Evolutionary conservation across 2,888 invertebrate genomes (phyloP).

Genomic region (Rambutsinella grinnellia): DNA sequence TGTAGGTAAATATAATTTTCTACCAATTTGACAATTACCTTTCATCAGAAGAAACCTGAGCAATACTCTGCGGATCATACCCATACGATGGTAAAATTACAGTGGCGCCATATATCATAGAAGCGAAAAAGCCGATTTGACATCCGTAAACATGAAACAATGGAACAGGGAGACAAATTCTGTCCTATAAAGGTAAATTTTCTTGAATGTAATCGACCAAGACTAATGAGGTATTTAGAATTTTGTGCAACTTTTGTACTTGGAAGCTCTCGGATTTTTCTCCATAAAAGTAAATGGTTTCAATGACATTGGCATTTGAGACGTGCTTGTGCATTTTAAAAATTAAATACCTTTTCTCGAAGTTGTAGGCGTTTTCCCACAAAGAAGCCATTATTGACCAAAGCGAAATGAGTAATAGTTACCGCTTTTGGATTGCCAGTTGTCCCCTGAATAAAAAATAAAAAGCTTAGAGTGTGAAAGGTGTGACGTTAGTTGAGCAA

Average conservation of each 20-base stretch:
- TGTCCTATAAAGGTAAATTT: slow-evolving; percentile 49
- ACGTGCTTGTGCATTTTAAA: too few relatives aligned
- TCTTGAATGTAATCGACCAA: background rate
- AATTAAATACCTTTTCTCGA: slow-evolving; percentile 70
- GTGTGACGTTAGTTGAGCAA: too few relatives aligned
- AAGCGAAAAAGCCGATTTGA: slow-evolving; percentile 74
- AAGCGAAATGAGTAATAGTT: slow-evolving; percentile 71
- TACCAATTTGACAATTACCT: too few relatives aligned
- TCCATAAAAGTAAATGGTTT: too few relatives aligned
- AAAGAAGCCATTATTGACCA: slow-evolving; percentile 72
- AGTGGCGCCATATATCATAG: slow-evolving; percentile 75
- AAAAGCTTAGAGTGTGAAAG: too few relatives aligned
- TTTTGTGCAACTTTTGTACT: slow-evolving; percentile 66
- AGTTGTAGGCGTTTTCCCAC: slow-evolving; percentile 73
- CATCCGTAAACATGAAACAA: slow-evolving; percentile 88
- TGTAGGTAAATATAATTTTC: too few relatives aligned
- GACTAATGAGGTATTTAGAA: slow-evolving; percentile 41
- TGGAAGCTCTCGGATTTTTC: too few relatives aligned
- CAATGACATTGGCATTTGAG: too few relatives aligned
- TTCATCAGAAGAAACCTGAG: too few relatives aligned
- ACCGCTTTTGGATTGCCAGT: slow-evolving; percentile 71
- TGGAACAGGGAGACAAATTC: slow-evolving; percentile 73
- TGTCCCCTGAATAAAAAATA: too few relatives aligned
- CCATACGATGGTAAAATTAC: slow-evolving; percentile 75
- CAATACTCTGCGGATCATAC: too few relatives aligned